These are phyloP conservation scores for Aphelocoma californica DNA, from an alignment of 2,797 vertebrate species.

Conservation along the genomic window DNA sequence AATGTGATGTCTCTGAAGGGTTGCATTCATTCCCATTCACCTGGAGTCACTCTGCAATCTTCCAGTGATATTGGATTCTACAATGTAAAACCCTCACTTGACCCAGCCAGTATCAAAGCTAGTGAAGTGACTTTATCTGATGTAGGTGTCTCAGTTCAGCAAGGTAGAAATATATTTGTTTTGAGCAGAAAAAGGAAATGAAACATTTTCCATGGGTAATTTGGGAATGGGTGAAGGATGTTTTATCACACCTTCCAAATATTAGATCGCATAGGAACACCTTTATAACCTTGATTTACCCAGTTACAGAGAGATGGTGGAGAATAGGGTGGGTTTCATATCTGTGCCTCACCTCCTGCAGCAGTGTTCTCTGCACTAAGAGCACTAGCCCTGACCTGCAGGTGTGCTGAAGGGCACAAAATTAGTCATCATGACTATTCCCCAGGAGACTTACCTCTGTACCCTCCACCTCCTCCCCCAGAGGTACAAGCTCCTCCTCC, in stretches of 20 bases:
- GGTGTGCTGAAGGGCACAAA: background rate
- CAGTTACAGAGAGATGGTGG: background rate
- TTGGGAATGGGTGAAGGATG: background rate
- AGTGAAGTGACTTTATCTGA: background rate
- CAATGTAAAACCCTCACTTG: background rate
- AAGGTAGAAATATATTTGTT: background rate
- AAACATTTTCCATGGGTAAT: background rate
- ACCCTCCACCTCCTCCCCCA: slow-evolving; percentile 88
- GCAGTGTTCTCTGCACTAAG: background rate
- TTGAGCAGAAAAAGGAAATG: background rate
- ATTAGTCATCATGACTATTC: background rate
- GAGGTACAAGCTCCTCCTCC: slow-evolving; percentile 90
- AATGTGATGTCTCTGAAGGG: background rate
- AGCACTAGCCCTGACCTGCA: background rate
- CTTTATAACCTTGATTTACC: background rate
- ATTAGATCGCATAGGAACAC: background rate
- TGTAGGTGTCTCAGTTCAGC: background rate
- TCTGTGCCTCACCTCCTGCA: background rate
- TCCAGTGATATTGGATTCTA: background rate
- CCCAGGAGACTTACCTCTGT: slow-evolving; percentile 77
- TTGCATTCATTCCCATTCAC: background rate
- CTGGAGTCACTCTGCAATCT: background rate
- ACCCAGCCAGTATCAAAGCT: background rate
- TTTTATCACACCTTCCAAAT: background rate
- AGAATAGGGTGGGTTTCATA: background rate